Evolutionary conservation across 1,140 invertebrate genomes (phyloP).

Genomic region (Pseudomyrmex dendroicus): DNA sequence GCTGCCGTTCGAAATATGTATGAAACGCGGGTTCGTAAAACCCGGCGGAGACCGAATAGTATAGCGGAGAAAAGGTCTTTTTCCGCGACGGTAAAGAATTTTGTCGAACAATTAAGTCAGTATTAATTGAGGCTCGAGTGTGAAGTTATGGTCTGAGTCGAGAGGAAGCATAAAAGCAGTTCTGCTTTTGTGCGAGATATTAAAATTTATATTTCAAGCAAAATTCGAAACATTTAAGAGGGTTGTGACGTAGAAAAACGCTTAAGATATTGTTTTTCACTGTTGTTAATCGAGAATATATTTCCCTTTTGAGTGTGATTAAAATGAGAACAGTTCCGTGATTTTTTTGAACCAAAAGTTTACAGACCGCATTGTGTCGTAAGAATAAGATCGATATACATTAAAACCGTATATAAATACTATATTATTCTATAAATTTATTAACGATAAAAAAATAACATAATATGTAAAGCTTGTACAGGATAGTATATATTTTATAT

Average conservation of each 20-base stretch:
- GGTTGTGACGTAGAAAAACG: background rate
- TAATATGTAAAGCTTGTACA: conserved; percentile 16
- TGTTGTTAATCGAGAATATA: too few species aligned
- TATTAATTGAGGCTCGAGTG: conserved; percentile 54
- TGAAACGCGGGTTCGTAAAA: background rate
- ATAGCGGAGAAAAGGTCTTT: background rate
- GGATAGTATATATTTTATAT: conserved; percentile 25
- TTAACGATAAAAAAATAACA: conserved; percentile 23
- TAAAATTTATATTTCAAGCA: conserved; percentile 25
- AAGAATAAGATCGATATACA: background rate
- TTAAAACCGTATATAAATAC: background rate
- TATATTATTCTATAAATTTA: conserved; percentile 38
- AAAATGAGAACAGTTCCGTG: too few species aligned
- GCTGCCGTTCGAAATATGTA: conserved; percentile 42
- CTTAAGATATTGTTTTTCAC: conserved; percentile 1
- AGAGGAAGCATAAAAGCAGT: background rate
- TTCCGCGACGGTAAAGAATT: conserved; percentile 12
- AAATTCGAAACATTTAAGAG: background rate
- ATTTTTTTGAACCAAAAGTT: background rate
- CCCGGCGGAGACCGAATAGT: background rate
- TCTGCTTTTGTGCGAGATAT: conserved; percentile 6
- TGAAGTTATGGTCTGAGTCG: conserved; percentile 7
- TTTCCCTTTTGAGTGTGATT: background rate
- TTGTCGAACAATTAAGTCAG: conserved; percentile 50
- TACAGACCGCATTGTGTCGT: background rate